These are phyloP conservation scores for Drosophila tristis DNA, from an alignment of 1,140 invertebrate genomes.

Conservation along the genomic window DNA sequence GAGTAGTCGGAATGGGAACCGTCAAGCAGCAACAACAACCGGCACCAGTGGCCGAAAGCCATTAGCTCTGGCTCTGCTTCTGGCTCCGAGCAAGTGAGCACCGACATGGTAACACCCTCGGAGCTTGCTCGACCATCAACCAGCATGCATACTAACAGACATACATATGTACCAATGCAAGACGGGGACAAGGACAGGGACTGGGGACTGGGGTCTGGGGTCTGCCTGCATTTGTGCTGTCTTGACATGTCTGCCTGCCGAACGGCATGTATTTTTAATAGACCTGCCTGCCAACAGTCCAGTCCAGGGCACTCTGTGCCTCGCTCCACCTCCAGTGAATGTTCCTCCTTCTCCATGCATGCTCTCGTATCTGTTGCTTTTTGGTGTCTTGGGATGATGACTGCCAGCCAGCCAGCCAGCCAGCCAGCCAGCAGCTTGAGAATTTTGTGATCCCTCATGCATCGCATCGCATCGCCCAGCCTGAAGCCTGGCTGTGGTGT, in stretches of 20 bases:
- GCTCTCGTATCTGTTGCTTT: neutral
- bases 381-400: conserved; percentile 4
- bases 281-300: conserved; percentile 45
- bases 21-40: conserved; percentile 10
- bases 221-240: conserved; percentile 36
- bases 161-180: neutral
- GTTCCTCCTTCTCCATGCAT: neutral
- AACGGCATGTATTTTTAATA: conserved; percentile 68
- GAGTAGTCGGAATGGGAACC: conserved; percentile 2
- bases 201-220: conserved; percentile 32
- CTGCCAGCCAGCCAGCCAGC: too few species aligned
- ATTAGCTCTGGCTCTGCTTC: neutral
- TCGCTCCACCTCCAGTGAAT: conserved; percentile 2
- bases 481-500: neutral
- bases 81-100: neutral
- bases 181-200: conserved; percentile 25
- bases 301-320: conserved; percentile 14
- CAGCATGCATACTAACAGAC: neutral
- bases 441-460: conserved; percentile 24
- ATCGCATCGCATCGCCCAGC: conserved; percentile 4
- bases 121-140: conserved; percentile 36
- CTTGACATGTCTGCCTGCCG: conserved; percentile 50
- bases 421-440: too few species aligned
- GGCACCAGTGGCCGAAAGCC: conserved; percentile 16
- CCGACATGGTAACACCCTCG: conserved; percentile 55